Evolutionary conservation across 2,113 vertebrate genomes (phyloP), one percentile per base, ranked within the genome.

Genomic region (Colossoma macropomum): DNA sequence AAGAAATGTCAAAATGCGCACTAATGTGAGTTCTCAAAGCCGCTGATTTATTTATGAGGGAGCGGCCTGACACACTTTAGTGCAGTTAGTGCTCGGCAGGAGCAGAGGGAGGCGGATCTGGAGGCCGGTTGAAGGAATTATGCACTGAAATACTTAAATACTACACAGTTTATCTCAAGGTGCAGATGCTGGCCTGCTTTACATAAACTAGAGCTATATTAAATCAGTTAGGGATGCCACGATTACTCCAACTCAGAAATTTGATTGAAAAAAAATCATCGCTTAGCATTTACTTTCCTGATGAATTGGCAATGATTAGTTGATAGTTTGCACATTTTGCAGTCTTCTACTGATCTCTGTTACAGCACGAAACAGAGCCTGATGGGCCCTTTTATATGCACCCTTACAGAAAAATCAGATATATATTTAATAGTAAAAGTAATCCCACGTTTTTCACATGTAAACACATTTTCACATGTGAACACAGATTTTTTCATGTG

Each of bases 1-100:
- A 27, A 32, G 62, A 85, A 60, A 73, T 68, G 75, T 78, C 59
- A 72, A 77, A 77, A 77, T 78, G 50, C 41, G 59, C 21, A 16
- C 79, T 77, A 85, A 82, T 77, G 70, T 77, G 66, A 82, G 80
- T 56, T 78, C 79, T 74, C 74, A 71, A 77, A 80, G 34, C 34
- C 45, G 45, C 76, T 85, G 70, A 73, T 50, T 85, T 81, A 81
- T 81, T 81, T 75, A 85, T 85, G 28, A 72, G 41, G 32, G 79
- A 77, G 56, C 75, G 28, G n/a, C 52, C 79, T 77, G 79, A 72
- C 84, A 81, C 68, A 81, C 30, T 71, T 76, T 62, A 60, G 52
- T 25, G 25, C 72, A 25, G 27, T 68, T 63, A n/a, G 30, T n/a
- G 1, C 45, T 77, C 75, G 1, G 34, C 11, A 45, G 75, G 25